Evolutionary conservation across 1,140 invertebrate species (phyloP), one percentile per base, ranked within the genome.

Genomic region (Drosophila repleta): DNA sequence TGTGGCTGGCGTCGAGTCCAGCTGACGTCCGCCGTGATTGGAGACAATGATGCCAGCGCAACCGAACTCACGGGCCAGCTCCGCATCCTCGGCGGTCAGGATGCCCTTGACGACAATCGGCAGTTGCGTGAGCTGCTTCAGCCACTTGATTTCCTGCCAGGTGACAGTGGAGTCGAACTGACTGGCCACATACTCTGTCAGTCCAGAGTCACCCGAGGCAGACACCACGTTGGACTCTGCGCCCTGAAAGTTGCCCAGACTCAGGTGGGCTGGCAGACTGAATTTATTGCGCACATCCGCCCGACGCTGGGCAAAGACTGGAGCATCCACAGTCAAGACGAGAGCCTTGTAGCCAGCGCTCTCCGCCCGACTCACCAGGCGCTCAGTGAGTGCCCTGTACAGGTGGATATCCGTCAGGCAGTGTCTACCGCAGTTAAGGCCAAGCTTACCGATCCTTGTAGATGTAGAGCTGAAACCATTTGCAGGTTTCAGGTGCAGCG

Each of bases 391-490:
- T 18, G 95, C 92, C 51, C 97, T 94, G 20, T 0, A 51, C n/a
- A 46, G 13, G 13, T 8, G 18, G 1, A 26, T 26, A 29, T 6
- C 4, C 26, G 0, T 46, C 18, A 18, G 39, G 6, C 7, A 17
- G 13, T 15, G 21, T 7, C 46, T 1, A 11, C 6, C 18, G 4
- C n/a, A 45, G 3, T 6, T 7, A 13, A 3, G 10, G 29, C 3
- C n/a, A 8, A 5, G 20, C 70, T 17, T 2, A 91, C 90, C 90
- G 80, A 71, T 91, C 88, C 56, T 94, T 95, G 88, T 97, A 98
- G 70, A 99, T 95, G 79, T 98, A 98, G 0, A 99, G 93, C 91
- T 98, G 97, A 90, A 98, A 97, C 97, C 97, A 97, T 91, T 97
- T 97, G 13, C 94, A 93, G 1, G 94, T 94, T 8, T 94, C 91